phyloP scores from a whole-genome alignment of 1,140 invertebrate genomes.

The Danaus plexippus region DNA sequence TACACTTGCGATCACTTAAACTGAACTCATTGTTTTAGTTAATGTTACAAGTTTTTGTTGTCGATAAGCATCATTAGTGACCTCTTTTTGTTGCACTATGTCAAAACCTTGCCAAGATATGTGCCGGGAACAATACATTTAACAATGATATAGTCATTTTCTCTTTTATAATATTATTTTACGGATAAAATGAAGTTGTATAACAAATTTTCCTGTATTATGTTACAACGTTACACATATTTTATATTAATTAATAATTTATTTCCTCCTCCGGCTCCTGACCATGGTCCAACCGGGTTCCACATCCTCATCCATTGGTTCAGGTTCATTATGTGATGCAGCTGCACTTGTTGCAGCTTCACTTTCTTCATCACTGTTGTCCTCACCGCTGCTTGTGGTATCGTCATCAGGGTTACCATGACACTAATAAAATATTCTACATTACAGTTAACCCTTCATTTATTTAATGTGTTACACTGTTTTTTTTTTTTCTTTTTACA shows the following conservation, averaged over 20 bases:
- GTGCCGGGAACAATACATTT: conserved; percentile 1
- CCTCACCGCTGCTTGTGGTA: conserved; percentile 66
- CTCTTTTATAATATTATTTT: no score
- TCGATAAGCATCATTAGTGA: no score
- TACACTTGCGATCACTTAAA: no score
- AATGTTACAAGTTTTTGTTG: no score
- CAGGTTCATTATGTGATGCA: conserved; percentile 30
- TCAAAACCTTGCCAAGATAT: neutral
- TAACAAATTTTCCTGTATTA: no score
- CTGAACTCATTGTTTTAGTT: no score
- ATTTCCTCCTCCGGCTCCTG: conserved; percentile 67
- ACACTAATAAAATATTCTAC: conserved; percentile 31
- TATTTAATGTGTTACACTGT: no score
- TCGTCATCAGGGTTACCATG: conserved; percentile 67
- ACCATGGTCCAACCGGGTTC: conserved; percentile 75
- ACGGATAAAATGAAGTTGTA: no score
- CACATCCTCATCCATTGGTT: conserved; percentile 70
- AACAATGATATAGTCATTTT: neutral
- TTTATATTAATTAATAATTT: conserved; percentile 10
- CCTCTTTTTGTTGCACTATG: no score
- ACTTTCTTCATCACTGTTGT: conserved; percentile 36
- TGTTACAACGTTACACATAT: no score
- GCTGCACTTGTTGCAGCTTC: conserved; percentile 20
- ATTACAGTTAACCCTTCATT: no score
- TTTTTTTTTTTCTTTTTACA: no score